phyloP scores from a whole-genome alignment of 2,113 vertebrate genomes.

The Otolemur garnettii region DNA sequence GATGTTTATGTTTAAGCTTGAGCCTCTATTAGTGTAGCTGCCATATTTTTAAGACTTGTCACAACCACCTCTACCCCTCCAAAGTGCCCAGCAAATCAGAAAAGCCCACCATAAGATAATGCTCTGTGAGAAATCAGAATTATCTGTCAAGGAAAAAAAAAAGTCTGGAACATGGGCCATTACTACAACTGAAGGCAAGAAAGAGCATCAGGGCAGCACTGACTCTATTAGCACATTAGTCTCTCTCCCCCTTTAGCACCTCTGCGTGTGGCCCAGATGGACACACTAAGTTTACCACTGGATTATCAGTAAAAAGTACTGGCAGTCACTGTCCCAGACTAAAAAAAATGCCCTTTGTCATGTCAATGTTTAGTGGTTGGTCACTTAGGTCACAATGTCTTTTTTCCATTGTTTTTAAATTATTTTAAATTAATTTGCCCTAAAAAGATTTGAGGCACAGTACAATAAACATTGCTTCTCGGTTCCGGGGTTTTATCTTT shows the following conservation, averaged over 20 bases:
- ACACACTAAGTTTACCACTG: background rate
- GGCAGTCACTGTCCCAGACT: background rate
- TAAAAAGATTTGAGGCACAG: constrained; percentile 52
- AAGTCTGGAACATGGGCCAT: background rate
- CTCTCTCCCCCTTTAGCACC: background rate
- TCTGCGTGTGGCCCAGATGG: constrained; percentile 43
- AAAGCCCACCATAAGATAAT: background rate
- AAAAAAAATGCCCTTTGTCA: constrained; percentile 3
- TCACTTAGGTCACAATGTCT: constrained; percentile 48
- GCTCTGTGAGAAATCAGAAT: background rate
- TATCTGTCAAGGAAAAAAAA: background rate
- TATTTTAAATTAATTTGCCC: constrained; percentile 23
- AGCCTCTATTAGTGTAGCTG: background rate
- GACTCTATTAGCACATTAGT: fast-evolving
- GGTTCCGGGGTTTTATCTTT: constrained; percentile 43
- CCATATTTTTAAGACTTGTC: background rate
- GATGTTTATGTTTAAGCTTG: background rate
- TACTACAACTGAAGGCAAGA: background rate
- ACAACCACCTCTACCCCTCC: background rate
- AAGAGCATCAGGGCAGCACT: background rate
- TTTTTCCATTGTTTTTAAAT: constrained; percentile 61
- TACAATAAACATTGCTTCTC: constrained; percentile 47
- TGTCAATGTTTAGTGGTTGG: constrained; percentile 12
- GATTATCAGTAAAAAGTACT: constrained; percentile 19
- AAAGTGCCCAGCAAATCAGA: background rate